Evolutionary conservation across 2,888 invertebrate species (phyloP).

Genomic region (Chaitophorus viminalis): DNA sequence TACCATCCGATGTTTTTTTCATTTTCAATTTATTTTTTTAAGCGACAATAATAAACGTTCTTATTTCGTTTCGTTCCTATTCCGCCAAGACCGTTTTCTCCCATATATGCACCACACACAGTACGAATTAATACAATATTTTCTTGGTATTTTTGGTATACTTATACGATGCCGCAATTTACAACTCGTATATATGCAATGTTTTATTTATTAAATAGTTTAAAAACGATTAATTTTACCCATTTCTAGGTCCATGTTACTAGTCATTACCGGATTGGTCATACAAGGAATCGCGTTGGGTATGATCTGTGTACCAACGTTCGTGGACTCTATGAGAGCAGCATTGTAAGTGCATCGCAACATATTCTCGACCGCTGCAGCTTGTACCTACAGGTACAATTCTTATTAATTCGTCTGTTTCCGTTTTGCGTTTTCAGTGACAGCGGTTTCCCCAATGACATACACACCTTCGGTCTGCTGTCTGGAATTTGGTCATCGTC

Average conservation of each 20-base stretch:
- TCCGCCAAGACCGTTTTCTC: background rate
- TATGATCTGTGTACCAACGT: conserved; percentile 70
- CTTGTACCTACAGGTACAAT: no score
- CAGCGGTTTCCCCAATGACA: conserved; percentile 69
- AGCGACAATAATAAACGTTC: background rate
- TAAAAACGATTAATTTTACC: conserved; percentile 65
- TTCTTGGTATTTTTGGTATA: background rate
- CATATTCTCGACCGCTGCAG: no score
- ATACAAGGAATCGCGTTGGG: conserved; percentile 70
- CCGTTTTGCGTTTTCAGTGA: conserved; percentile 63
- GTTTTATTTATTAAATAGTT: background rate
- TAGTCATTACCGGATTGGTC: conserved; percentile 67
- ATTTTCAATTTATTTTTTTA: background rate
- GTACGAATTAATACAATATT: no score
- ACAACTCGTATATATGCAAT: no score
- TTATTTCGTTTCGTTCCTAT: background rate
- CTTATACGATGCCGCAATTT: background rate
- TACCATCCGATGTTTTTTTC: background rate
- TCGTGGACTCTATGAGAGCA: conserved; percentile 69
- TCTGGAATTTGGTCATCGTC: conserved; percentile 72
- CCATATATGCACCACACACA: no score
- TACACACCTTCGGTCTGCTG: conserved; percentile 71
- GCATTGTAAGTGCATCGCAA: conserved; percentile 67
- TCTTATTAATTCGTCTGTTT: background rate
- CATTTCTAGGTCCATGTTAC: conserved; percentile 64